A percentile compares a stretch with the other conserved stretches of the same genome.
phyloP scores from a whole-genome alignment of 2,113 vertebrate genomes.

The Lathamus discolor region DNA sequence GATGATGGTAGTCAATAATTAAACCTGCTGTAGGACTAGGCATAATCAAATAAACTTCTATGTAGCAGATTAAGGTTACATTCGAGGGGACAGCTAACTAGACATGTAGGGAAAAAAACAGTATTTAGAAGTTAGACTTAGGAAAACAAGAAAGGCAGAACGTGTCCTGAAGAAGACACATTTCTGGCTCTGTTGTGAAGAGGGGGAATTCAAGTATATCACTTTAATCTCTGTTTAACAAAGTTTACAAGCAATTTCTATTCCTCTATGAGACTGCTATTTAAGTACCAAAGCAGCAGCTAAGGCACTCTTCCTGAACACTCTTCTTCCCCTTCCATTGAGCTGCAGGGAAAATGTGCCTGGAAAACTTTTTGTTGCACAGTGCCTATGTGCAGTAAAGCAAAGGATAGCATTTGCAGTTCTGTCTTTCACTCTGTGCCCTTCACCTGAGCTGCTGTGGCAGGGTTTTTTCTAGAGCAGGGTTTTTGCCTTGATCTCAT shows the following conservation, averaged over 20 bases:
- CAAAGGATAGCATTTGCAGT: not conserved
- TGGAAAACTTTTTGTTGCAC: not conserved
- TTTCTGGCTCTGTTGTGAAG: not conserved
- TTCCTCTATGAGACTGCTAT: not conserved
- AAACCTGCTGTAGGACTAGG: not conserved
- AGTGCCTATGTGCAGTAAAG: not conserved
- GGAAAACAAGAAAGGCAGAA: not conserved
- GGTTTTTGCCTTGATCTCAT: not conserved
- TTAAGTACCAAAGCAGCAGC: not conserved
- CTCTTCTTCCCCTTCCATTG: not conserved
- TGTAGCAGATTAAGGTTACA: not conserved
- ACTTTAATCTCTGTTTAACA: not conserved
- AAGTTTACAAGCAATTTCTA: not conserved
- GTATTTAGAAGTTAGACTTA: not conserved
- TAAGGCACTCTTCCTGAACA: not conserved
- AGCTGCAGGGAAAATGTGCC: not conserved
- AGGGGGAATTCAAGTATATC: not conserved
- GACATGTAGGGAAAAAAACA: not conserved
- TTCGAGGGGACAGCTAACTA: not conserved
- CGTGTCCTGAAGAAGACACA: rapidly evolving
- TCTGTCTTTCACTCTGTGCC: not conserved
- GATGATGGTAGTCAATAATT: not conserved
- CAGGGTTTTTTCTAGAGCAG: not conserved
- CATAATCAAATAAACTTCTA: not conserved
- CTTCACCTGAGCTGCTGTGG: not conserved